phyloP scores from a whole-genome alignment of 1,140 invertebrate genomes.

The Leptinotarsa lineolata region DNA sequence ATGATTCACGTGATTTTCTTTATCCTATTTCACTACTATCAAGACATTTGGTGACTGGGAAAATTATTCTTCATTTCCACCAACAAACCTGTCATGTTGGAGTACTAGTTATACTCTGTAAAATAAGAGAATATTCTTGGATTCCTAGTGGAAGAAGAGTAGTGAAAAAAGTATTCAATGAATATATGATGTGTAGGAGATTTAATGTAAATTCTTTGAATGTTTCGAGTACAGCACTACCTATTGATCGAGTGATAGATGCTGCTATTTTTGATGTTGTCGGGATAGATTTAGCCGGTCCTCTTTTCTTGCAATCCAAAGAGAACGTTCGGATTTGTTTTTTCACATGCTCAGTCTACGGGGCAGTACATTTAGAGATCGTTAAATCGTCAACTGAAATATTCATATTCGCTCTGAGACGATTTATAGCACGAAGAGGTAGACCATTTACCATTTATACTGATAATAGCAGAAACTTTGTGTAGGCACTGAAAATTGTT shows the following conservation, averaged over 20 bases:
- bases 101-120: not conserved
- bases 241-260: constrained; percentile 10
- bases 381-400: constrained; percentile 41
- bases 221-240: no score
- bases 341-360: constrained; percentile 47
- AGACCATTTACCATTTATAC: constrained; percentile 41
- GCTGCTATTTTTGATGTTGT: not conserved
- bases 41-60: not conserved
- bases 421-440: constrained; percentile 49
- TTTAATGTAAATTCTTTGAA: not conserved
- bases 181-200: not conserved
- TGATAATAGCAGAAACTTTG: constrained; percentile 51
- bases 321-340: constrained; percentile 43
- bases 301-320: constrained; percentile 39
- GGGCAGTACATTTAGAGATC: constrained; percentile 54
- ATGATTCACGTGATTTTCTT: not conserved
- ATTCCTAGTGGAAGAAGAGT: constrained; percentile 1
- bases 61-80: not conserved
- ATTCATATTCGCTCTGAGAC: constrained; percentile 46
- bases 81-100: not conserved
- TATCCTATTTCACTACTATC: not conserved
- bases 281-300: constrained; percentile 48
- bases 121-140: not conserved
- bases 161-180: not conserved
- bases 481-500: constrained; percentile 43